A percentile compares a stretch with the other conserved stretches of the same genome.
Evolutionary conservation across 2,113 vertebrate genomes (phyloP).

Genomic region (Laticauda colubrina): DNA sequence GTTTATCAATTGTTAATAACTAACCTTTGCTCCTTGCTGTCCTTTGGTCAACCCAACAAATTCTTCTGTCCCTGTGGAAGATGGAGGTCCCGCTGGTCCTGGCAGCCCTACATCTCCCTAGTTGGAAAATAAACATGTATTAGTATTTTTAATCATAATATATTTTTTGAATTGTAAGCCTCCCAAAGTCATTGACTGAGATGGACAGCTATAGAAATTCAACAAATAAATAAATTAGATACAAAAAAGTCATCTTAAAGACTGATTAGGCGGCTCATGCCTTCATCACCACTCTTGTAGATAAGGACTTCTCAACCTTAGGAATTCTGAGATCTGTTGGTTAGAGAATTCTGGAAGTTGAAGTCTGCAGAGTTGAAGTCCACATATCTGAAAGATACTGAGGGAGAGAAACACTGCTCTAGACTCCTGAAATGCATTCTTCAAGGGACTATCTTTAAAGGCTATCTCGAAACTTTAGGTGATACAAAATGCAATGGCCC

Average conservation of each 20-base stretch:
- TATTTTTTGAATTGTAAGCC: neutral
- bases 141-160: neutral
- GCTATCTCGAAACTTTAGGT: neutral
- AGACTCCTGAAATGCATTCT: neutral
- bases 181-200: neutral
- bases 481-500: neutral
- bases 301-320: neutral
- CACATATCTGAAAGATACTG: neutral
- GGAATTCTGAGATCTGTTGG: neutral
- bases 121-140: conserved; percentile 21
- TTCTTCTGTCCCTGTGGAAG: conserved; percentile 81
- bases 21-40: conserved; percentile 85
- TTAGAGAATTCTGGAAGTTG: neutral
- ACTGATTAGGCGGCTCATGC: neutral
- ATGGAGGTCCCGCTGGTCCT: conserved; percentile 81
- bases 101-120: conserved; percentile 86
- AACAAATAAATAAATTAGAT: neutral
- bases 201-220: neutral
- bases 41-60: conserved; percentile 88
- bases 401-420: neutral
- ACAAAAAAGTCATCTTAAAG: neutral
- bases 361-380: neutral
- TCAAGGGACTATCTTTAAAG: neutral
- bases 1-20: conserved; percentile 33
- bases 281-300: neutral